Evolutionary conservation across 1,140 invertebrate species (phyloP).

Genomic region (Neodiprion fabricii): DNA sequence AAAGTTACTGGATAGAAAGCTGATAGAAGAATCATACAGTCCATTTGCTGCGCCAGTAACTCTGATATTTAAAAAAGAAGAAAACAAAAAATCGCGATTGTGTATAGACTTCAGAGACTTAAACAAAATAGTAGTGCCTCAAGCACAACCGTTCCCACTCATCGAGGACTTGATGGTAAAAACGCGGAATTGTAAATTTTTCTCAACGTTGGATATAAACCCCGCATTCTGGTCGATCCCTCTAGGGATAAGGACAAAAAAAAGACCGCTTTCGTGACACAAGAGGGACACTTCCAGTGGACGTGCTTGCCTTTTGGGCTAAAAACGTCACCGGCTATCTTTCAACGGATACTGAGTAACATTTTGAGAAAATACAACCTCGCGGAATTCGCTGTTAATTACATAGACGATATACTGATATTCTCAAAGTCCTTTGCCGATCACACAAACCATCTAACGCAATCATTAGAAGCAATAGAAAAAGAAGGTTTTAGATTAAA

Average conservation of each 20-base stretch:
- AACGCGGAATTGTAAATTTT: slow-evolving; percentile 30
- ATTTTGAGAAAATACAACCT: slow-evolving; percentile 28
- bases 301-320: slow-evolving; percentile 42
- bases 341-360: slow-evolving; percentile 38
- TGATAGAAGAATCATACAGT: slow-evolving; percentile 49
- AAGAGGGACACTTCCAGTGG: slow-evolving; percentile 48
- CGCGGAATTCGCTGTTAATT: slow-evolving; percentile 24
- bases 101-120: slow-evolving; percentile 41
- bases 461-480: slow-evolving; percentile 22
- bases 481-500: slow-evolving; percentile 35
- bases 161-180: slow-evolving; percentile 28
- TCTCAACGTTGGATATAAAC: slow-evolving; percentile 46
- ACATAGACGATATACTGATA: slow-evolving; percentile 35
- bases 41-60: slow-evolving; percentile 48
- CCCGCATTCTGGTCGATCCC: slow-evolving; percentile 51
- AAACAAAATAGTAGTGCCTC: slow-evolving; percentile 43
- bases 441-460: slow-evolving; percentile 22
- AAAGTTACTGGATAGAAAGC: slow-evolving; percentile 42
- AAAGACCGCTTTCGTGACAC: slow-evolving; percentile 49
- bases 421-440: slow-evolving; percentile 29
- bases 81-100: slow-evolving; percentile 37
- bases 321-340: slow-evolving; percentile 46
- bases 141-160: slow-evolving; percentile 37
- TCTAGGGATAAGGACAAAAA: slow-evolving; percentile 38
- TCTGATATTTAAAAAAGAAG: slow-evolving; percentile 45